Percentiles rank a stretch among this genome's conserved stretches.
These are phyloP conservation scores for Drosophila affinis DNA, from an alignment of 2,888 invertebrate species.

Conservation along the genomic window DNA sequence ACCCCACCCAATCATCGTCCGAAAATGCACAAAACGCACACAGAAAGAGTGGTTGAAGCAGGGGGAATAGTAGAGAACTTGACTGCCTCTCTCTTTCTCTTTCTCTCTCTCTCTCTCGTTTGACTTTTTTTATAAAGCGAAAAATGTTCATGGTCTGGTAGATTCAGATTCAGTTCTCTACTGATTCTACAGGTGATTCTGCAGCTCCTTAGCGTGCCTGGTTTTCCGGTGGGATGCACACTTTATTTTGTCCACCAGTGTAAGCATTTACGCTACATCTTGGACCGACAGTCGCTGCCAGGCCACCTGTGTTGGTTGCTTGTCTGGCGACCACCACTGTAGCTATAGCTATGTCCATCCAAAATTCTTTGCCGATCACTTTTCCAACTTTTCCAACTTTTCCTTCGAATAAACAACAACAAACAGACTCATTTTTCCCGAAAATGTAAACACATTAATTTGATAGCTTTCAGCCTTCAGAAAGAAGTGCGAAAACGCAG, in stretches of 20 bases:
- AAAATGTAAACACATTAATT: conserved; percentile 6
- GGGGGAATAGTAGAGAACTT: conserved; percentile 24
- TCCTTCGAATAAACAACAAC: neutral
- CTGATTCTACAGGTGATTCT: neutral
- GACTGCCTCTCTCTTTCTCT: neutral
- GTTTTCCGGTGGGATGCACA: too few species aligned
- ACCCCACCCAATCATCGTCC: neutral
- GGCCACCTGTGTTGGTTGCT: too few species aligned
- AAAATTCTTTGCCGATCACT: neutral
- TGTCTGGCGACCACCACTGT: too few species aligned
- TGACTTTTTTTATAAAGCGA: conserved; percentile 17
- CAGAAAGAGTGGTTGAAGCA: neutral
- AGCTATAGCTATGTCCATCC: neutral
- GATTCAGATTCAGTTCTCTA: conserved; percentile 18
- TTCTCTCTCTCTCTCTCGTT: neutral
- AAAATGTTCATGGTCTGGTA: conserved; percentile 30
- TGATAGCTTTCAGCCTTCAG: conserved; percentile 14
- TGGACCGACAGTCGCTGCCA: too few species aligned
- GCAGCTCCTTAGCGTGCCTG: too few species aligned
- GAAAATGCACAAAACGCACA: conserved; percentile 20
- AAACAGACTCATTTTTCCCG: neutral
- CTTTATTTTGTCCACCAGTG: neutral
- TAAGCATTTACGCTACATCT: too few species aligned
- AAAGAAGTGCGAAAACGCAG: neutral
- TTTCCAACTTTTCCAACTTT: neutral